Percentiles rank a stretch among this genome's conserved stretches.
Conservation (phyloP, 1,140 invertebrate species). For the Chrysopa pallens region DNA sequence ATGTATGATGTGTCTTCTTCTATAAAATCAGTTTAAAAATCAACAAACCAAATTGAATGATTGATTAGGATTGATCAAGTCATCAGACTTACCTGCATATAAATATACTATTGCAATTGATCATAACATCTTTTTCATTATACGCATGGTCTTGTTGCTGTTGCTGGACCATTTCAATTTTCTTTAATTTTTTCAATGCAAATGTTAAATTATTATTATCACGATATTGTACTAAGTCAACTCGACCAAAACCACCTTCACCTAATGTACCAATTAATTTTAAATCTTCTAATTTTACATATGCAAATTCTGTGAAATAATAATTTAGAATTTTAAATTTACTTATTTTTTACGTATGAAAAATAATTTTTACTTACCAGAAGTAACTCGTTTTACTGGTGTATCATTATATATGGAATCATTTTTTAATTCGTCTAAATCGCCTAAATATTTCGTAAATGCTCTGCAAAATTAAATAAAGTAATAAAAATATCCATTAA, state of each 20-base stretch:
- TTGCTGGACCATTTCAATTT: constrained; percentile 80
- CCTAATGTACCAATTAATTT: constrained; percentile 73
- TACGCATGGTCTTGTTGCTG: constrained; percentile 86
- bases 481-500: too few relatives aligned
- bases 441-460: constrained; percentile 32
- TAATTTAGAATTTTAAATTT: neutral
- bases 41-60: too few relatives aligned
- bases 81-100: constrained; percentile 61
- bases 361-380: too few relatives aligned
- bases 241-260: constrained; percentile 83
- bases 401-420: constrained; percentile 8
- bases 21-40: too few relatives aligned
- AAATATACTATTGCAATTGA: constrained; percentile 58
- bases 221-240: constrained; percentile 57
- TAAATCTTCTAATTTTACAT: constrained; percentile 58
- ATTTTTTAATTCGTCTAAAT: constrained; percentile 23
- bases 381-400: too few relatives aligned
- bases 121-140: constrained; percentile 84
- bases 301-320: constrained; percentile 33
- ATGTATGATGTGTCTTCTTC: too few relatives aligned
- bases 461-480: constrained; percentile 18
- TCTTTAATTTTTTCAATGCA: constrained; percentile 84
- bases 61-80: too few relatives aligned
- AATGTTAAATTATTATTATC: constrained; percentile 47
- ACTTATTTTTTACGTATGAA: too few relatives aligned